Conservation (phyloP, 2,888 invertebrate genomes). For the Embidobia sp. region DNA sequence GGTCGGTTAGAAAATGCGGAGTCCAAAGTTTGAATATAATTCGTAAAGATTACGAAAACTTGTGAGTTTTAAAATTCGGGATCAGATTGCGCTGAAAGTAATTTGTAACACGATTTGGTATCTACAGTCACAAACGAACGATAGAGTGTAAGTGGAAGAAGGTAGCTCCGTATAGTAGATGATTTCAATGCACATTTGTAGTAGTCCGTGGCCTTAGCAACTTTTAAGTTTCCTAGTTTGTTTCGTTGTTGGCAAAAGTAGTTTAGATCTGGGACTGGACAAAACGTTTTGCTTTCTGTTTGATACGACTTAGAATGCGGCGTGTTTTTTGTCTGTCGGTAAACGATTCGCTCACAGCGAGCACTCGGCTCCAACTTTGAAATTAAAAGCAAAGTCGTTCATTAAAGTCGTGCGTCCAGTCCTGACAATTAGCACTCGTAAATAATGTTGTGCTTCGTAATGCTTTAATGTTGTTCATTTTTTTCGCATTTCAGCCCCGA, state of each 20-base stretch:
- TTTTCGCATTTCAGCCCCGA: conserved; percentile 67
- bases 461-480: conserved; percentile 65
- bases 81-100: conserved; percentile 29
- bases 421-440: conserved; percentile 57
- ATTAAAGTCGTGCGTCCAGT: conserved; percentile 36
- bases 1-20: too few relatives aligned
- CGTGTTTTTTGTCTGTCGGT: too few relatives aligned
- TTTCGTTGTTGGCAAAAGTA: conserved; percentile 49
- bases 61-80: conserved; percentile 19
- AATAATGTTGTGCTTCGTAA: conserved; percentile 63
- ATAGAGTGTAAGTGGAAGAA: conserved; percentile 65
- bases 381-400: conserved; percentile 13
- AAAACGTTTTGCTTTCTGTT: conserved; percentile 17
- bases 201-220: conserved; percentile 61
- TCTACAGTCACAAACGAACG: conserved; percentile 56
- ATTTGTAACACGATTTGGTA: conserved; percentile 31
- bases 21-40: too few relatives aligned
- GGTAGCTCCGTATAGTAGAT: conserved; percentile 64
- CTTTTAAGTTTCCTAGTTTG: conserved; percentile 58
- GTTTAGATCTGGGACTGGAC: conserved; percentile 50
- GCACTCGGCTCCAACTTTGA: conserved; percentile 2
- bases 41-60: conserved; percentile 12
- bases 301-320: conserved; percentile 13
- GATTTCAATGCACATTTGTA: conserved; percentile 56
- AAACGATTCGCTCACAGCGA: too few relatives aligned